These are phyloP conservation scores for Saguinus midas DNA, from an alignment of 2,113 vertebrate species.

Conservation along the genomic window DNA sequence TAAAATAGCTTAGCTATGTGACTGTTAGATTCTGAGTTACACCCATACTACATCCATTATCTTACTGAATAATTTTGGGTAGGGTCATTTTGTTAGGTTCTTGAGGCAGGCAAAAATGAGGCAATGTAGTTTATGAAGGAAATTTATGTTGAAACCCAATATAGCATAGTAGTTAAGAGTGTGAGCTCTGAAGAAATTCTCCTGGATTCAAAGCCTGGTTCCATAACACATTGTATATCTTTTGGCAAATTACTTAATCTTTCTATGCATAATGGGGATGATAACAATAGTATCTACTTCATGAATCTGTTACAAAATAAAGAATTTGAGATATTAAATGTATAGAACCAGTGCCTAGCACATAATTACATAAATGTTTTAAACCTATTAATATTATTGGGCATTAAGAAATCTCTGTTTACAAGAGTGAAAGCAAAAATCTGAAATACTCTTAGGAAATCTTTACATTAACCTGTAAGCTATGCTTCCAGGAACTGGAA, in stretches of 20 bases:
- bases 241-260: constrained; percentile 26
- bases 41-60: not conserved
- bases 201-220: not conserved
- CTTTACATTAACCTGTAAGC: not conserved
- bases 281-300: not conserved
- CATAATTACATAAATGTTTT: not conserved
- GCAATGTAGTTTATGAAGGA: not conserved
- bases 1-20: not conserved
- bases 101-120: not conserved
- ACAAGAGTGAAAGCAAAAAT: not conserved
- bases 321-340: not conserved
- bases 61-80: not conserved
- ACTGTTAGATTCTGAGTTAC: constrained; percentile 28
- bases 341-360: not conserved
- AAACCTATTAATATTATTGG: not conserved
- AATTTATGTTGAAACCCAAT: not conserved
- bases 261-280: not conserved
- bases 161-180: not conserved
- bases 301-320: constrained; percentile 23
- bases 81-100: not conserved
- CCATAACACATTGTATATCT: not conserved
- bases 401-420: constrained; percentile 1
- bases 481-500: not conserved
- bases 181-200: not conserved
- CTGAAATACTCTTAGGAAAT: constrained; percentile 15